phyloP scores from a whole-genome alignment of 2,113 vertebrate species.

The Aleadryas rufinucha region DNA sequence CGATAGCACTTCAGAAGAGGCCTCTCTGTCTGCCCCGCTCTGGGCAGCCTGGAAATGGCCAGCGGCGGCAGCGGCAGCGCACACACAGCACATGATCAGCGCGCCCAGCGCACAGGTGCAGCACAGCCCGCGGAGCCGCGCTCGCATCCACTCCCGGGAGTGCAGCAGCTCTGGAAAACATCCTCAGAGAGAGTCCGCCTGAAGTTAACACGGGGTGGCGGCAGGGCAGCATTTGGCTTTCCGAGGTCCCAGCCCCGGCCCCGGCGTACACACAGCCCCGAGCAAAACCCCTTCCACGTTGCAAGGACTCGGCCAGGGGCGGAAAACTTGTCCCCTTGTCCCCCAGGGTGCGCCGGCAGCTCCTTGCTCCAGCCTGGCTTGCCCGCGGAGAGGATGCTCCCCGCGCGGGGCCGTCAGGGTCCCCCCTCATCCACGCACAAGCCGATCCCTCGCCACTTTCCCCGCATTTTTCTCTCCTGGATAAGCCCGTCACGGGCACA shows the following conservation, averaged over 20 bases:
- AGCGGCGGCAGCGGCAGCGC: background rate
- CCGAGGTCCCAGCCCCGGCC: background rate
- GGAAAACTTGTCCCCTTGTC: background rate
- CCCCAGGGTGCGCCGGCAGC: background rate
- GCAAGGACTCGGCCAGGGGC: background rate
- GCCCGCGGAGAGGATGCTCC: background rate
- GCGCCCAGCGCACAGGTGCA: background rate
- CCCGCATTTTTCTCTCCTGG: background rate
- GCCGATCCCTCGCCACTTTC: background rate
- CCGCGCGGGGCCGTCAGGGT: background rate
- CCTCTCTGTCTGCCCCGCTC: background rate
- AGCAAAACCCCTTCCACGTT: background rate
- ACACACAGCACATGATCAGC: background rate
- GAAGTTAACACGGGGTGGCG: background rate
- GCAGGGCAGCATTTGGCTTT: background rate
- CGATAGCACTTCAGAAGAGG: background rate
- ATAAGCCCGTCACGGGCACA: background rate
- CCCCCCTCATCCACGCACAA: background rate
- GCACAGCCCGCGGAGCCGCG: background rate
- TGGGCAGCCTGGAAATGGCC: background rate
- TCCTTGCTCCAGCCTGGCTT: background rate
- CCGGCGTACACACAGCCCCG: no score
- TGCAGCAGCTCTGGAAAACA: background rate
- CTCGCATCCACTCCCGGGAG: background rate
- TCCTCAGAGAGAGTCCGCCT: no score